Evolutionary conservation across 2,113 vertebrate genomes (phyloP).

Genomic region (Phoxinus phoxinus): DNA sequence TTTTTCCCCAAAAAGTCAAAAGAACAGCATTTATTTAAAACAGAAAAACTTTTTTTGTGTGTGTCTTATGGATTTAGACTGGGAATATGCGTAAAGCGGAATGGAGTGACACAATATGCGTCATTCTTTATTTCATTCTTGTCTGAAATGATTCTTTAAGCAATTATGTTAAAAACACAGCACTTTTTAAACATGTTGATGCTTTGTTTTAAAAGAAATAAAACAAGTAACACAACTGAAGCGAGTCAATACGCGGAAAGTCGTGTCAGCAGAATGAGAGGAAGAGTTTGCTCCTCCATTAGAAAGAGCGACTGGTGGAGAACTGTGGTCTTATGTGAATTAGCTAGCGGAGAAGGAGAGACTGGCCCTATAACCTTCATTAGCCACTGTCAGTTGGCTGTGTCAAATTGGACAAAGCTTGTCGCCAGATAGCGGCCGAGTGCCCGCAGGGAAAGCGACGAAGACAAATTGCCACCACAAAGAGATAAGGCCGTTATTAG

Average conservation of each 20-base stretch:
- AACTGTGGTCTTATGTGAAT: constrained; percentile 50
- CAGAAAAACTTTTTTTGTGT: too few species aligned
- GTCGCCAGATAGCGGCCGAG: constrained; percentile 54
- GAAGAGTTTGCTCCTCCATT: constrained; percentile 30
- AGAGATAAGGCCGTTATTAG: constrained; percentile 67
- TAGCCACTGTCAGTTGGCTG: constrained; percentile 59
- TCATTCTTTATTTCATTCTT: too few species aligned
- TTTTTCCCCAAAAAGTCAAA: too few species aligned
- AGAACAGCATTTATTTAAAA: too few species aligned
- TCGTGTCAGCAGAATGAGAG: constrained; percentile 7
- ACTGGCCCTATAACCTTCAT: constrained; percentile 69
- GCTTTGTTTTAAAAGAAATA: background rate
- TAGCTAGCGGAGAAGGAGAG: constrained; percentile 39
- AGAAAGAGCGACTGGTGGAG: constrained; percentile 3
- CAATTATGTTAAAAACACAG: background rate
- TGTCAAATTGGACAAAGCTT: constrained; percentile 56
- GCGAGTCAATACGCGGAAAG: background rate
- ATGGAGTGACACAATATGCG: too few species aligned
- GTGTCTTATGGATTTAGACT: background rate
- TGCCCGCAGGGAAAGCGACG: constrained; percentile 45
- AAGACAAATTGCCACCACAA: constrained; percentile 62
- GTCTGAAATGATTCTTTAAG: background rate
- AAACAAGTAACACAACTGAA: background rate
- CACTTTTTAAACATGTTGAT: background rate
- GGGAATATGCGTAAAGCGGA: background rate